phyloP scores from a whole-genome alignment of 2,888 invertebrate species.

The Xiphydria camelus region DNA sequence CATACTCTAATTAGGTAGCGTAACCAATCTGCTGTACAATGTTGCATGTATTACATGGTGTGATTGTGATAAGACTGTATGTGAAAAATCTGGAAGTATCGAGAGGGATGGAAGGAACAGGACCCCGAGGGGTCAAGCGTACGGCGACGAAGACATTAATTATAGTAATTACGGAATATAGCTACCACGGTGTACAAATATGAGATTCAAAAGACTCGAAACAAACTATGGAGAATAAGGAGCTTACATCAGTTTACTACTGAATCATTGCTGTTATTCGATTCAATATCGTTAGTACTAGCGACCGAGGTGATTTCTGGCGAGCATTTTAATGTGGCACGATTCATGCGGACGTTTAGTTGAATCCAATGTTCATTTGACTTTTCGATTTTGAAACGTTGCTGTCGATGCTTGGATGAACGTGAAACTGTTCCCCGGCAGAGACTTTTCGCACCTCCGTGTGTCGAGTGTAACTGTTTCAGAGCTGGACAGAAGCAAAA shows the following conservation, averaged over 20 bases:
- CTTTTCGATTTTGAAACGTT: too few relatives aligned
- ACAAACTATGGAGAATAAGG: constrained; percentile 36
- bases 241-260: constrained; percentile 40
- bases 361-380: background rate
- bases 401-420: too few relatives aligned
- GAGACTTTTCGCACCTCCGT: too few relatives aligned
- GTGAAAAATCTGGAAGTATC: constrained; percentile 30
- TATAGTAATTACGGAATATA: constrained; percentile 25
- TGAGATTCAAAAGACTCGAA: constrained; percentile 43
- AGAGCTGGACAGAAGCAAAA: too few relatives aligned
- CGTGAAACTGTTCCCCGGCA: too few relatives aligned
- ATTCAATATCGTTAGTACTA: constrained; percentile 27
- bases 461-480: too few relatives aligned
- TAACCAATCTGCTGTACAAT: constrained; percentile 53
- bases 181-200: constrained; percentile 42
- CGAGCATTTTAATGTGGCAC: background rate
- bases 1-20: constrained; percentile 44
- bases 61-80: constrained; percentile 57
- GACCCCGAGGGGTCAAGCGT: constrained; percentile 11
- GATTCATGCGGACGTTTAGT: background rate
- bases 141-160: constrained; percentile 11
- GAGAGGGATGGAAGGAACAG: constrained; percentile 14
- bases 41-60: constrained; percentile 51
- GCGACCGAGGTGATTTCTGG: constrained; percentile 14
- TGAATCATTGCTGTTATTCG: constrained; percentile 34